phyloP scores from a whole-genome alignment of 2,113 vertebrate genomes.

The Madoqua kirkii region DNA sequence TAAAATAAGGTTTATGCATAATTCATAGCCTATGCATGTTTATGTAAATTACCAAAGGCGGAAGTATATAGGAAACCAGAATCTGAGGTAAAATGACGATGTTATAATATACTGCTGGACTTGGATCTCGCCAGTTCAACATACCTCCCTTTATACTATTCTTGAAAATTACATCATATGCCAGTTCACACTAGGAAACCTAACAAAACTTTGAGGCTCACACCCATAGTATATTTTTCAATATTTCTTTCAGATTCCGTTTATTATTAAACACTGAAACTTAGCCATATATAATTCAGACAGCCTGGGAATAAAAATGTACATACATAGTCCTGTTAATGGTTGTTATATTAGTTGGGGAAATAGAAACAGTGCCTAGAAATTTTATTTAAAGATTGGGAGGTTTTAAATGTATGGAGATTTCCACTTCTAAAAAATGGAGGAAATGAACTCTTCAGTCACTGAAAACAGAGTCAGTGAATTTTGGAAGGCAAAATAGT shows the following conservation, averaged over 20 bases:
- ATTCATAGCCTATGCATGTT: constrained; percentile 78
- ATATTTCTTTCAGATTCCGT: constrained; percentile 35
- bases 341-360: neutral
- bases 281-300: constrained; percentile 47
- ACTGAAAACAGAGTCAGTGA: neutral
- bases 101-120: constrained; percentile 70
- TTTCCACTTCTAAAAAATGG: neutral
- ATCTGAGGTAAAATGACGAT: constrained; percentile 70
- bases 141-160: constrained; percentile 2
- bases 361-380: neutral
- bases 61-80: constrained; percentile 72
- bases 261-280: constrained; percentile 38
- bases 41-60: constrained; percentile 78
- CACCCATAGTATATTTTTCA: constrained; percentile 50
- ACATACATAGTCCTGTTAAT: neutral
- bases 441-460: neutral
- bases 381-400: constrained; percentile 49
- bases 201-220: constrained; percentile 51
- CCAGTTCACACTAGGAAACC: constrained; percentile 30
- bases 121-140: constrained; percentile 40
- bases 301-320: constrained; percentile 36
- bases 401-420: neutral
- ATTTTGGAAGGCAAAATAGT: constrained; percentile 27
- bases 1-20: constrained; percentile 77
- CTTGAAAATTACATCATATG: constrained; percentile 39